Evolutionary conservation across 2,888 invertebrate species (phyloP), one percentile per base, ranked within the genome.

Genomic region (Lomographa bimaculata): DNA sequence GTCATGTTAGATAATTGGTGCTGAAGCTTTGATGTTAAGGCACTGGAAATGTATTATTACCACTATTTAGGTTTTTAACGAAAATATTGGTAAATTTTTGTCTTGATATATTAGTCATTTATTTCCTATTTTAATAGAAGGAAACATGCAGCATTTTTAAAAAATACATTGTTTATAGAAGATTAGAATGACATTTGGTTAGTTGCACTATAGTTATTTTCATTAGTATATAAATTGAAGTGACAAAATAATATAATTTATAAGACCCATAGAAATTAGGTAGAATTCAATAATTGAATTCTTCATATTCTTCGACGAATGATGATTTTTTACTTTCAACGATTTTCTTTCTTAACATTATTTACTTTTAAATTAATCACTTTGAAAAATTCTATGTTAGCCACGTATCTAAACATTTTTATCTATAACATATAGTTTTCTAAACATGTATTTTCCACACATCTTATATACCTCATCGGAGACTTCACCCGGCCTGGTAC

Each of bases 401-500:
- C 84, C 86, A 87, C 87, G 82, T 69, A 56, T 76, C 79, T 83
- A 81, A 60, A 48, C 54, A 59, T 65, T 61, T 64, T 67, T 52
- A 57, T 80, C 77, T 85, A 81, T 75, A 50, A 84, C 84, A 86
- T 79, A 71, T 73, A 73, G 61, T 71, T 57, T 46, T 79, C 81
- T 85, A 85, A 80, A 86, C 86, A 86, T 79, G 76, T 82, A 85
- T 68, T 63, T 75, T 79, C 59, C 86, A 86, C 87, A 86, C 84
- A 37, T 50, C 73, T 66, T 70, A 63, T 79, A 74, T 89, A 85
- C 87, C 93, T 94, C 95, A 87, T 94, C 94, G 90, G 92, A 75
- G 90, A 95, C 91, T 92, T 93, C 94, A 85, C 95, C 95, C 79
- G 95, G 95, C 82, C 95, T 94, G 87, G 91, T 93, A 86, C 91